Conservation (phyloP, 2,113 vertebrate genomes). For the Pholis gunnellus region DNA sequence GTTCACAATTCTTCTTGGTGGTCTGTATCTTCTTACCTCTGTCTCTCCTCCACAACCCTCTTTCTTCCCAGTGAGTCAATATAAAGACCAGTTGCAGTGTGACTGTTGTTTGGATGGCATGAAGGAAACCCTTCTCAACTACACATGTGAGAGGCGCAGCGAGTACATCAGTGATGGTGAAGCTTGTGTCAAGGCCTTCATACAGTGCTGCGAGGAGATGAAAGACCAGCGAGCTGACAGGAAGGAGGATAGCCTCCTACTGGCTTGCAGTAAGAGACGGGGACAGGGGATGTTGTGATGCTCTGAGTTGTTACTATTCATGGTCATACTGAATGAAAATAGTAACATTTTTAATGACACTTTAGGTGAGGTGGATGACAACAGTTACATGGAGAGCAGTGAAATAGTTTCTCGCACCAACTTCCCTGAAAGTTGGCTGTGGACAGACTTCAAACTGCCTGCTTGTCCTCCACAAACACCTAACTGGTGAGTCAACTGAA, state of each 20-base stretch:
- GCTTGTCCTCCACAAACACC: background rate
- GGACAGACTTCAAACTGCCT: constrained; percentile 66
- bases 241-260: constrained; percentile 35
- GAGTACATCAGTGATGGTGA: constrained; percentile 80
- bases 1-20: background rate
- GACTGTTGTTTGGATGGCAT: constrained; percentile 89
- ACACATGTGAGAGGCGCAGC: constrained; percentile 80
- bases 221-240: constrained; percentile 10
- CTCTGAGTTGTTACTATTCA: background rate
- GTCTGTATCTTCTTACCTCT: background rate
- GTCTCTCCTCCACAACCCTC: background rate
- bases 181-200: constrained; percentile 83
- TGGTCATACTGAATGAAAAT: background rate
- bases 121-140: constrained; percentile 78
- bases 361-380: constrained; percentile 66
- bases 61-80: constrained; percentile 78
- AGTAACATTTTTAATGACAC: background rate
- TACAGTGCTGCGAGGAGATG: constrained; percentile 85
- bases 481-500: constrained; percentile 64
- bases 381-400: constrained; percentile 65
- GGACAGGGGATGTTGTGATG: background rate
- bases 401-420: constrained; percentile 70
- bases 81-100: constrained; percentile 41
- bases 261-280: constrained; percentile 76
- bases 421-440: constrained; percentile 84